Evolutionary conservation across 53 echinoderm and acorn worm species (phyloP), one percentile per base, ranked within the genome.

Genomic region (Henricia sp.): DNA sequence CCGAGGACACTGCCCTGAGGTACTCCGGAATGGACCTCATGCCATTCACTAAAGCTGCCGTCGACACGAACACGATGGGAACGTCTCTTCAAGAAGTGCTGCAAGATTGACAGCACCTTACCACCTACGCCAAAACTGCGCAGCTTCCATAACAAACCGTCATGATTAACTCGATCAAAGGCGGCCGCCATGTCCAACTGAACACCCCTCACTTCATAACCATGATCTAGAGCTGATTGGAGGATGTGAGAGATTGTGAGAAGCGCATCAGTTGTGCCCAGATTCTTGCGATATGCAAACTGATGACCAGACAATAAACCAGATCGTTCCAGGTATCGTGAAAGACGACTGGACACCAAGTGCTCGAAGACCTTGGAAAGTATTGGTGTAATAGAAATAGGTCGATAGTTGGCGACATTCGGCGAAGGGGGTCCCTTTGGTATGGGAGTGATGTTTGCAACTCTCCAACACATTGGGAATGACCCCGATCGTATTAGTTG

Each of bases 21-120:
- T 36, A 65, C 37, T 34, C 66, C 66, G 35, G 66, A 36, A 36
- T 36, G 36, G 36, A 65, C 66, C 2, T 35, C 19, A 65, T 65
- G 37, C 66, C 37, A 65, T 6, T 65, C 37, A 65, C 66, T 36
- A 37, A 65, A 25, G 55, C 55, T 55, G 55, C 55, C 55, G 20
- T 55, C 55, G 55, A 19, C 55, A 17, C 44, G 13, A 9, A 44
- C 44, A 55, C 8, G 55, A 21, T 55, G 55, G 14, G 55, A 19
- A 14, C 55, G 55, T 55, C 55, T 21, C 55, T 21, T 55, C 55
- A 55, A 17, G 20, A 55, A 55, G 11, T 55, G 55, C 6, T 14
- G 11, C 55, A 55, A 20, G 55, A 55, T 55, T 17, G 55, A 55
- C 8, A 55, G 5, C 14, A 55, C 55, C 20, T 14, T 19, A 19